Base-by-base conservation (phyloP, 2,797 vertebrate genomes). In the Acanthurus tractus region DNA sequence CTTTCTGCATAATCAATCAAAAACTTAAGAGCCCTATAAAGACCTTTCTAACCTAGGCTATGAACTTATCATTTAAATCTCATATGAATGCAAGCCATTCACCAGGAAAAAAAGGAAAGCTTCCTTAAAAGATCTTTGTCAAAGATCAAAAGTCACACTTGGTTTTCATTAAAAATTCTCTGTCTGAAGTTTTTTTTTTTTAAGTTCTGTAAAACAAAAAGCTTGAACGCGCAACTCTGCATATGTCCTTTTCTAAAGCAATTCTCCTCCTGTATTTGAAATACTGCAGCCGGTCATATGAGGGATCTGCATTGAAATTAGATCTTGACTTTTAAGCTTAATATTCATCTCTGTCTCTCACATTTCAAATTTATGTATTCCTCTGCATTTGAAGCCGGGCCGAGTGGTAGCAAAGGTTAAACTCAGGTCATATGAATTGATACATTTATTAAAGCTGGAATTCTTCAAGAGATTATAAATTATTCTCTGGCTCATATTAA, bases 351-450 rank as follows among this genome's bases (percentile, higher is more conserved):
- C 58, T 0, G 14, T 58, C 70, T 72, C 66, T 48, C 20, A 18
- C 54, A 88, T 87, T 90, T 86, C 20, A 82, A 56, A 92, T 86
- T 3, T 29, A 89, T 77, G 23, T 81, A 86, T 83, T 88, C 84
- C 46, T 66, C 73, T 66, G 75, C 68, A 82, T 76, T 82, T 20
- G 5, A 70, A 56, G 81, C 63, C 42, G 76, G 85, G 73, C 61
- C 20, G 36, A 54, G 61, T 55, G 20, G 77, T 38, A 72, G 71
- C 82, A 89, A 86, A 93, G 90, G 92, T 94, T 87, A 88, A 91
- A 84, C 59, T 66, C 45, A 22, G 83, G 91, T 89, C 80, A 58
- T 49, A 42, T 69, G 68, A 89, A 87, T 62, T 82, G 77, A 89
- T 88, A 82, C 79, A 85, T 91, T 86, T 90, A 91, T 89, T 86